phyloP scores from a whole-genome alignment of 92 coral and sea anemone genomes.

The Muricea muricata region DNA sequence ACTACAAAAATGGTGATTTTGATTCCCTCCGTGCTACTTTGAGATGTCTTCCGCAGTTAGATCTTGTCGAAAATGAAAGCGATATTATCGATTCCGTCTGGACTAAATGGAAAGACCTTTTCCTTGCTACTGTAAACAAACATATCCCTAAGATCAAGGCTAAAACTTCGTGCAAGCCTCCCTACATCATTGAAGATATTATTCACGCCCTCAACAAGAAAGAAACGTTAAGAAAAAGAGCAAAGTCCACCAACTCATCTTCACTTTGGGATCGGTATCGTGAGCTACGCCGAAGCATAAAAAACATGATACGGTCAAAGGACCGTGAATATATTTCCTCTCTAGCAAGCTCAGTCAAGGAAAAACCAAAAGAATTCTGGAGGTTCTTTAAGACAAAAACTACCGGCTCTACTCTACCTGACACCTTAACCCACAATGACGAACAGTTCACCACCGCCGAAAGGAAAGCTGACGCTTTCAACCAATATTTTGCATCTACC shows the following conservation, averaged over 20 bases:
- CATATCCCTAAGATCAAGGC: conserved; percentile 12
- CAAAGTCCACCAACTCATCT: background rate
- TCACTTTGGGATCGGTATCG: conserved; percentile 20
- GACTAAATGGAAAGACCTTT: conserved; percentile 23
- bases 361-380: conserved; percentile 25
- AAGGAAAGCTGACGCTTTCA: conserved; percentile 39
- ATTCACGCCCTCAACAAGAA: conserved; percentile 34
- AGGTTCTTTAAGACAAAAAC: conserved; percentile 26
- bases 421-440: conserved; percentile 9
- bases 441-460: background rate
- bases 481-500: conserved; percentile 22
- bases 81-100: conserved; percentile 32
- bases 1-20: conserved; percentile 16
- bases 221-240: conserved; percentile 23
- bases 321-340: background rate
- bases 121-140: conserved; percentile 8
- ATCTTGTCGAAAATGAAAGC: background rate
- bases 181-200: conserved; percentile 20
- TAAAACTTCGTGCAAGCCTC: conserved; percentile 6
- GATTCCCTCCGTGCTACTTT: conserved; percentile 12
- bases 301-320: conserved; percentile 9
- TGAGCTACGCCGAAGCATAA: conserved; percentile 7
- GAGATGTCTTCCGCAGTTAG: background rate
- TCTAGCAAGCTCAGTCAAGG: background rate
- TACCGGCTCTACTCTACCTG: conserved; percentile 18